Conservation (phyloP, 2,113 vertebrate genomes). For the Carollia perspicillata region DNA sequence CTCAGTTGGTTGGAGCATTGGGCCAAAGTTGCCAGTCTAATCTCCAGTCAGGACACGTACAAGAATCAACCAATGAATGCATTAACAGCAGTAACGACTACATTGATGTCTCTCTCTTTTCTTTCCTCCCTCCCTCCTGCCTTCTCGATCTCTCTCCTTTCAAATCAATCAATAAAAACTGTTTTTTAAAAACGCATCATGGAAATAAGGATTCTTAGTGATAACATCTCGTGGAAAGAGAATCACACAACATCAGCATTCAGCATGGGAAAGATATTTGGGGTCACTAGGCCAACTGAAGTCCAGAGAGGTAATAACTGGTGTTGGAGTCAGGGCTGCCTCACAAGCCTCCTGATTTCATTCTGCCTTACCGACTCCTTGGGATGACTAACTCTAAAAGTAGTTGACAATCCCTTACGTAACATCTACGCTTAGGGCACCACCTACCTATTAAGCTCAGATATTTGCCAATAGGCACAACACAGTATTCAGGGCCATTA, state of each 20-base stretch:
- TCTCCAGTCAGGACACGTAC: too few species aligned
- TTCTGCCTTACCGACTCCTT: not conserved
- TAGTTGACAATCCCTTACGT: slow-evolving; percentile 16
- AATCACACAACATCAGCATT: not conserved
- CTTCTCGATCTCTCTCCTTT: too few species aligned
- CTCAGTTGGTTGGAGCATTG: too few species aligned
- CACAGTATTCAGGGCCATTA: not conserved
- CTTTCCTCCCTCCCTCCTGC: too few species aligned
- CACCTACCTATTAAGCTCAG: slow-evolving; percentile 38
- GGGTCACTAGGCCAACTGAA: not conserved
- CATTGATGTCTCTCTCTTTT: too few species aligned
- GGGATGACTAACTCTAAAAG: slow-evolving; percentile 37
- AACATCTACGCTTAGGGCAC: not conserved
- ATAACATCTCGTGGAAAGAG: not conserved
- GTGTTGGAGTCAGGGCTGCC: not conserved
- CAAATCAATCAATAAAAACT: too few species aligned
- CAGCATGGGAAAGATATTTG: not conserved
- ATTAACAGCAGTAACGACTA: too few species aligned
- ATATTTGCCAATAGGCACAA: not conserved
- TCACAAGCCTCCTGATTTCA: slow-evolving; percentile 41
- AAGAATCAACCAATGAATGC: too few species aligned
- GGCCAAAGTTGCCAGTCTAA: too few species aligned
- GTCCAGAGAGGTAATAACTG: slow-evolving; percentile 1
- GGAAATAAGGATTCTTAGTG: not conserved
- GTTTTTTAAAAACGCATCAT: not conserved